A percentile compares a stretch with the other conserved stretches of the same genome.
These are phyloP conservation scores for Chaetodon auriga DNA, from an alignment of 2,113 vertebrate species.

Conservation along the genomic window DNA sequence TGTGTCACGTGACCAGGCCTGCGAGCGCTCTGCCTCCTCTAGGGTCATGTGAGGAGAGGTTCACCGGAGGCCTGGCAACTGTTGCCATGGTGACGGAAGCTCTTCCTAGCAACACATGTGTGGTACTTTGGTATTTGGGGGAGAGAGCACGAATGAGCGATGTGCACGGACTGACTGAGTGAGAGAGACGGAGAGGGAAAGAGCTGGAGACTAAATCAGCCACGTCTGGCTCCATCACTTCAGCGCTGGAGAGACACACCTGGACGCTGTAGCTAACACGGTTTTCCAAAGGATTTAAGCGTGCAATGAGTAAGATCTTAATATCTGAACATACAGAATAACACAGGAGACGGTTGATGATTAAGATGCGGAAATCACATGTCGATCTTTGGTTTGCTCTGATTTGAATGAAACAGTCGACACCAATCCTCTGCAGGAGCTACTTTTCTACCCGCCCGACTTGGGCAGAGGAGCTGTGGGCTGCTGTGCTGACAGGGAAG, in stretches of 20 bases:
- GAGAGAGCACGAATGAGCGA: slow-evolving; percentile 5
- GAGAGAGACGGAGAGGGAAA: background rate
- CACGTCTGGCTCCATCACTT: slow-evolving; percentile 1
- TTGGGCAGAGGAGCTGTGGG: background rate
- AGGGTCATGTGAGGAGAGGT: slow-evolving; percentile 79
- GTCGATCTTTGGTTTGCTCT: background rate
- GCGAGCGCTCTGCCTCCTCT: slow-evolving; percentile 59
- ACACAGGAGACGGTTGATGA: too few species aligned
- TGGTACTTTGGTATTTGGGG: slow-evolving; percentile 48
- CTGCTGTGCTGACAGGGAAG: background rate
- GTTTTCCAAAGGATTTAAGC: too few species aligned
- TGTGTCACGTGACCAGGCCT: slow-evolving; percentile 70
- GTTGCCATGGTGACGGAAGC: slow-evolving; percentile 81
- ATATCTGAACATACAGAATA: fast-evolving
- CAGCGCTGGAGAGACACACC: background rate
- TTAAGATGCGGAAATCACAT: background rate
- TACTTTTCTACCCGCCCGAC: background rate
- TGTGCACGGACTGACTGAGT: background rate
- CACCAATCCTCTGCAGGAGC: background rate
- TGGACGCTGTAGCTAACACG: background rate
- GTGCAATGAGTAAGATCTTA: fast-evolving
- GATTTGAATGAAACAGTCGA: background rate
- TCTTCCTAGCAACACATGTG: slow-evolving; percentile 82
- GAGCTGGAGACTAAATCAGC: background rate
- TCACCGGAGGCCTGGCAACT: slow-evolving; percentile 59